Percentiles rank a stretch among this genome's conserved stretches.
Evolutionary conservation across 1,140 invertebrate genomes (phyloP).

Genomic region (Globodera ellingtonae): DNA sequence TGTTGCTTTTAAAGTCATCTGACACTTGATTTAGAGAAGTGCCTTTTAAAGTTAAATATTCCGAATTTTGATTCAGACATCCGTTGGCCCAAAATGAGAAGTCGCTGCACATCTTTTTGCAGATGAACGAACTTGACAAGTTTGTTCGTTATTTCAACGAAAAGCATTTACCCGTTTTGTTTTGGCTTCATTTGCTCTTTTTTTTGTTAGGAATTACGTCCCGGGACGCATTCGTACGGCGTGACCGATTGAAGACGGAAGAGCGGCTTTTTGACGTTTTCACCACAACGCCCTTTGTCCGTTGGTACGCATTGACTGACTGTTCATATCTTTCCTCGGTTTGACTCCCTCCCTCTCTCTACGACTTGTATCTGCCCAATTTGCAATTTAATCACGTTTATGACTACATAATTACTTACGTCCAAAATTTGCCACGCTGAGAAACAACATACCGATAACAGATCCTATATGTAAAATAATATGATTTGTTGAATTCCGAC

Average conservation of each 20-base stretch:
- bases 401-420: neutral
- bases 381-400: neutral
- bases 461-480: neutral
- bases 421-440: neutral
- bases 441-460: neutral
- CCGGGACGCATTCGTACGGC: constrained; percentile 98
- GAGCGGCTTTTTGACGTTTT: neutral
- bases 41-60: constrained; percentile 9
- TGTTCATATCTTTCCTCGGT: neutral
- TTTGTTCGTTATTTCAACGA: neutral
- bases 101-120: constrained; percentile 98
- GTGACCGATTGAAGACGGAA: constrained; percentile 54
- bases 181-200: neutral
- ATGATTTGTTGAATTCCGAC: neutral
- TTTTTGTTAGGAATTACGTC: constrained; percentile 81
- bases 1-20: too few relatives aligned
- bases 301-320: neutral
- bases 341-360: neutral
- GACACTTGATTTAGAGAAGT: constrained; percentile 70
- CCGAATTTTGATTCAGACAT: constrained; percentile 70
- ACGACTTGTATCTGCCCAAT: neutral
- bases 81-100: constrained; percentile 99
- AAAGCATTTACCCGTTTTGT: neutral
- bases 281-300: neutral
- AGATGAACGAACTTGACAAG: constrained; percentile 90